phyloP scores from a whole-genome alignment of 2,888 invertebrate species.

The Encarsia formosa region DNA sequence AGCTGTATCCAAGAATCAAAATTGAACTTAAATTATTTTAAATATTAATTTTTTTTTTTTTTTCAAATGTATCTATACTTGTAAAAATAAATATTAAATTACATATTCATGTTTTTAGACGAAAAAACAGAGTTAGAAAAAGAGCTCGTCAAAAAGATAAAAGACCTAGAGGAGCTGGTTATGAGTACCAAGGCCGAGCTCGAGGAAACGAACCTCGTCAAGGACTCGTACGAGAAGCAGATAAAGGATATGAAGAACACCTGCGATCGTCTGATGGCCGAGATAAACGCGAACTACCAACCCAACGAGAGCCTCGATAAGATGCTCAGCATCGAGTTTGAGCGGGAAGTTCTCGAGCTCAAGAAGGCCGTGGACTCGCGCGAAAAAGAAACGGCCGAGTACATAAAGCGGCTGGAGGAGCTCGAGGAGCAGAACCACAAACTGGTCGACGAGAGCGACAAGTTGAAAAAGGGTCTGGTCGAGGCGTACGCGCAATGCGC shows the following conservation, averaged over 20 bases:
- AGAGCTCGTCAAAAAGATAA: constrained; percentile 54
- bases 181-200: constrained; percentile 34
- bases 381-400: constrained; percentile 34
- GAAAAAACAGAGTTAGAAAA: constrained; percentile 52
- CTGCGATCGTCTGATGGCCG: constrained; percentile 41
- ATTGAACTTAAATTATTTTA: too few relatives aligned
- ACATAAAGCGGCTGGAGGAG: constrained; percentile 31
- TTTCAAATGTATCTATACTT: too few relatives aligned
- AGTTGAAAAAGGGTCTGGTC: constrained; percentile 41
- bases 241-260: constrained; percentile 46
- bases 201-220: constrained; percentile 39
- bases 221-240: constrained; percentile 46
- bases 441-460: constrained; percentile 37
- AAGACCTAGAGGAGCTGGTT: constrained; percentile 54
- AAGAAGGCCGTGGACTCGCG: constrained; percentile 31
- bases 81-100: too few relatives aligned
- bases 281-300: constrained; percentile 24
- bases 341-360: constrained; percentile 34
- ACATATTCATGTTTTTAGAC: too few relatives aligned
- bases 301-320: neutral
- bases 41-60: too few relatives aligned
- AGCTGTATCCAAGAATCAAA: too few relatives aligned
- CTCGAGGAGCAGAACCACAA: constrained; percentile 33
- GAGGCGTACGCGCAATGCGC: constrained; percentile 46
- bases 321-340: constrained; percentile 27